Percentiles rank a stretch among this genome's conserved stretches.
These are phyloP conservation scores for Urocitellus parryii DNA, from an alignment of 2,113 vertebrate genomes.

Conservation along the genomic window DNA sequence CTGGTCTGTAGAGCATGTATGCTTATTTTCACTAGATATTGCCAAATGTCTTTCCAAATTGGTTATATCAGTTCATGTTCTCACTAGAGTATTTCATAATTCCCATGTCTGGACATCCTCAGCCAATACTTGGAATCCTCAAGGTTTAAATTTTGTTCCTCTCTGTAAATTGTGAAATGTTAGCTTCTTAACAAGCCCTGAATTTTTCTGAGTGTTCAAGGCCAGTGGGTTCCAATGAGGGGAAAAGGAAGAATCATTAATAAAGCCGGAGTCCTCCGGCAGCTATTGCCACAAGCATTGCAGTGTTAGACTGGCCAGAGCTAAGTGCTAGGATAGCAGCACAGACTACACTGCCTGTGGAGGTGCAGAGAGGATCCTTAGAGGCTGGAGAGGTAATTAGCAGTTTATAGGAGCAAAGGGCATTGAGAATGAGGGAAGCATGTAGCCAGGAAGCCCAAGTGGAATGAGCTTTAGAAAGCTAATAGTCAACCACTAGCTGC, in stretches of 20 bases:
- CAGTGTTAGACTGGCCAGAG: neutral
- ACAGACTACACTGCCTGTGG: neutral
- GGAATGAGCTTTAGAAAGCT: neutral
- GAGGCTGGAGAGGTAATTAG: neutral
- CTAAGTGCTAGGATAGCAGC: neutral
- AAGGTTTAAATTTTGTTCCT: slow-evolving; percentile 47
- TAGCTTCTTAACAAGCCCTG: neutral
- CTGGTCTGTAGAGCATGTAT: neutral
- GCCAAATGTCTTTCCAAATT: slow-evolving; percentile 55
- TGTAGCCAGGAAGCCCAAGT: neutral
- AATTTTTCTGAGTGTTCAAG: neutral
- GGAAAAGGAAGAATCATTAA: neutral
- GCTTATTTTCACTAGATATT: neutral
- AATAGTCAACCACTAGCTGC: neutral
- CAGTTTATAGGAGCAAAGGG: neutral
- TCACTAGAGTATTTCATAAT: slow-evolving; percentile 32
- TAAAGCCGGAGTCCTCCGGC: neutral
- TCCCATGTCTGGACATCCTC: slow-evolving; percentile 33
- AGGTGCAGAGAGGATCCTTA: neutral
- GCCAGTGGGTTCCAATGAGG: neutral
- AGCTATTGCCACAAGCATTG: neutral
- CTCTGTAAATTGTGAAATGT: slow-evolving; percentile 40
- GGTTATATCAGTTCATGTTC: slow-evolving; percentile 37
- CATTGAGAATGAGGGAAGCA: neutral
- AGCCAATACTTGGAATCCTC: neutral